These are phyloP conservation scores for Trichechus manatus DNA, from an alignment of 2,113 vertebrate species.

Conservation along the genomic window DNA sequence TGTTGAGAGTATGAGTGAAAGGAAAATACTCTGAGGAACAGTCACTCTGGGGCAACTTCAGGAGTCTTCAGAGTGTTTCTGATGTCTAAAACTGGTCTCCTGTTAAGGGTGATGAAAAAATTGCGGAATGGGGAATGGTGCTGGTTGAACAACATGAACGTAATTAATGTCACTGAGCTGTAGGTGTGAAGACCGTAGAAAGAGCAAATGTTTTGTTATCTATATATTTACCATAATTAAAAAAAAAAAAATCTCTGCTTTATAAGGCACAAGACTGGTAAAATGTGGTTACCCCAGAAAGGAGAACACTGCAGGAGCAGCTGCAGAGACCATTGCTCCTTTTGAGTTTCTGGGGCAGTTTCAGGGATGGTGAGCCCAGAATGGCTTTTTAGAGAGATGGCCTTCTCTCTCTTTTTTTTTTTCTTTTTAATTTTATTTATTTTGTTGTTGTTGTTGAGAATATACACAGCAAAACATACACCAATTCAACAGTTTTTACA, in stretches of 20 bases:
- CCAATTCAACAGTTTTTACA: background rate
- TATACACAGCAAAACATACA: background rate
- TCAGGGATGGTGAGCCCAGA: background rate
- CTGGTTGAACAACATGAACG: background rate
- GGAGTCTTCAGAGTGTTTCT: background rate
- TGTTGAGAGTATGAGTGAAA: background rate
- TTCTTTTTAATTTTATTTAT: background rate
- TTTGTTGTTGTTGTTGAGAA: background rate
- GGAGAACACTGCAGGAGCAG: rapidly evolving
- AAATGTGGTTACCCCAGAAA: rapidly evolving
- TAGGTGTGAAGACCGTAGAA: background rate
- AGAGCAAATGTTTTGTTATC: background rate
- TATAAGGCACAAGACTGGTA: background rate
- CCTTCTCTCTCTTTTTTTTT: background rate
- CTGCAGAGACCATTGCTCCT: rapidly evolving
- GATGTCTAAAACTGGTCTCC: background rate
- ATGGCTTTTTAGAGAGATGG: background rate
- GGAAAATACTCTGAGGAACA: background rate
- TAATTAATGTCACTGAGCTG: background rate
- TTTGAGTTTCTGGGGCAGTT: too few relatives aligned
- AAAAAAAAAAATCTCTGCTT: background rate
- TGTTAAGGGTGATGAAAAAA: background rate
- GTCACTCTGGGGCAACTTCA: background rate
- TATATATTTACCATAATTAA: background rate
- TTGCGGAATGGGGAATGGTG: background rate